Evolutionary conservation across 2,888 invertebrate species (phyloP), one percentile per base, ranked within the genome.

Genomic region (Drosophila glabriapex): DNA sequence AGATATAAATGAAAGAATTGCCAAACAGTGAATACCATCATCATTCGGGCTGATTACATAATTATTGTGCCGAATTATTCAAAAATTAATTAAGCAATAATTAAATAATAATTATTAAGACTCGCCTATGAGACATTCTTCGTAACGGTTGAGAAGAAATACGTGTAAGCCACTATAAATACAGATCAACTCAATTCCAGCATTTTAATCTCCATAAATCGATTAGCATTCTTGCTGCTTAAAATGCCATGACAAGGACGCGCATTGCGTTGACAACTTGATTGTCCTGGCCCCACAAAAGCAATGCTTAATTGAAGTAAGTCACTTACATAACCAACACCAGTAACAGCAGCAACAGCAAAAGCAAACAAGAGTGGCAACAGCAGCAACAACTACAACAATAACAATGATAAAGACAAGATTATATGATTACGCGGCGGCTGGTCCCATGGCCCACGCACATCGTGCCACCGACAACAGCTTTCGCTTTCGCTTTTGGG

Each of bases 341-440:
- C 68, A 66, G 4, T 29, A 43, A 16, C n/a, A 53, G 19, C 70
- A 68, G 60, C 83, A 80, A 68, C 73, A 67, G 29, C 67, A n/a
- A n/a, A n/a, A n/a, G n/a, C n/a, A n/a, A n/a, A n/a, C n/a, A n/a
- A n/a, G n/a, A n/a, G n/a, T n/a, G n/a, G 2, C 31, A 33, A 29
- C 41, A 41, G 6, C 12, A 41, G 14, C 14, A 28, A 22, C 6
- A 28, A 29, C 39, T 22, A 35, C 14, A 53, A 16, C n/a, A 53
- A 37, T 65, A 67, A 70, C 68, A 69, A 72, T 52, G 56, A 69
- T 62, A 61, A 67, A 39, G 22, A 68, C 74, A 68, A 77, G 83
- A 89, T 85, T 89, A 89, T 68, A 87, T 82, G 88, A 87, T 90
- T 85, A 85, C 66, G 72, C 33, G 68, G 60, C 58, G 31, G 43